Conservation (phyloP, 2,113 vertebrate genomes). For the Thamnaconus septentrionalis region DNA sequence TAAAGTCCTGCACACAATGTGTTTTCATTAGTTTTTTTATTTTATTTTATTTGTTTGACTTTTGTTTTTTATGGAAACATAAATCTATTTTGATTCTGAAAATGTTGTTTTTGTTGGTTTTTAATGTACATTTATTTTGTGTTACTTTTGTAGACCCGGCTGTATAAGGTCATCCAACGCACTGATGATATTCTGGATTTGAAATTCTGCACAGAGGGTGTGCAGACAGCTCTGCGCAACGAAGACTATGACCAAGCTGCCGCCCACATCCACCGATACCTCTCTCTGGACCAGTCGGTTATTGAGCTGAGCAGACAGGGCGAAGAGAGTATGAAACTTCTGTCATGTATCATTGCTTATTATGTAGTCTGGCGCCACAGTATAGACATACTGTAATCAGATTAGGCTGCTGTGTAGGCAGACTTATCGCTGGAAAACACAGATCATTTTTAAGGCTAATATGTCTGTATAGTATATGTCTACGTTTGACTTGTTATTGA, state of each 20-base stretch:
- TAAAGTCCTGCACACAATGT: slow-evolving; percentile 36
- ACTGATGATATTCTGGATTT: slow-evolving; percentile 96
- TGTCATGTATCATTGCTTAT: background rate
- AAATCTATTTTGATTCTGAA: background rate
- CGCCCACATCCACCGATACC: slow-evolving; percentile 94
- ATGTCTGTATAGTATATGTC: background rate
- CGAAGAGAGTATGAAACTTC: slow-evolving; percentile 83
- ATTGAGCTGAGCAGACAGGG: slow-evolving; percentile 97
- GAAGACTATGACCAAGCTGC: slow-evolving; percentile 97
- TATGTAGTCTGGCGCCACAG: background rate
- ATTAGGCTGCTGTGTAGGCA: background rate
- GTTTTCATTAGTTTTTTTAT: background rate
- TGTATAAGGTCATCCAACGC: slow-evolving; percentile 97
- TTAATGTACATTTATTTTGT: background rate
- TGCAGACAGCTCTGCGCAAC: slow-evolving; percentile 88
- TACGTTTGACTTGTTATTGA: background rate
- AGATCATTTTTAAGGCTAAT: background rate
- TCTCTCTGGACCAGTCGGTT: slow-evolving; percentile 95
- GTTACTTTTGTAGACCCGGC: slow-evolving; percentile 81
- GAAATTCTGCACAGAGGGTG: slow-evolving; percentile 98
- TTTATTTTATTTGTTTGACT: too few relatives aligned
- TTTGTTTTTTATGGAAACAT: background rate
- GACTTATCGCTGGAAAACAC: background rate
- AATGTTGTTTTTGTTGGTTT: background rate
- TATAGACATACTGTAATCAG: background rate